A percentile compares a stretch with the other conserved stretches of the same genome.
Evolutionary conservation across 2,113 vertebrate species (phyloP).

Genomic region (Arvicanthis niloticus): DNA sequence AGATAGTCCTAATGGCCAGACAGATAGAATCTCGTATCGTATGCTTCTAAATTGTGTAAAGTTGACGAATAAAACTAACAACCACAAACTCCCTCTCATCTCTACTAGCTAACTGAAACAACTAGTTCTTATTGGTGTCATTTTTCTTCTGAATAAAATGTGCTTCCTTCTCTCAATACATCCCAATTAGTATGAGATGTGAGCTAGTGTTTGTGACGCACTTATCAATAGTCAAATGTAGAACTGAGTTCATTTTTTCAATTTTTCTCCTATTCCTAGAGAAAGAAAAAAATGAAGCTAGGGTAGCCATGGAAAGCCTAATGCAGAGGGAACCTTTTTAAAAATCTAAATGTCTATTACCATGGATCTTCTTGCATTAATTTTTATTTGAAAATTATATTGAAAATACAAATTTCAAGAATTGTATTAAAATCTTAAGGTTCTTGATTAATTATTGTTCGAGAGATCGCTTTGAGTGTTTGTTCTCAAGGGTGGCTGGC

Average conservation of each 20-base stretch:
- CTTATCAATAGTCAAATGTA: not conserved
- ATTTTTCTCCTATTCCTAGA: not conserved
- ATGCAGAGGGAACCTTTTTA: not conserved
- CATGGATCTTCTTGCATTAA: not conserved
- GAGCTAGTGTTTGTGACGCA: not conserved
- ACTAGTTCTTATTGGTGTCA: no score
- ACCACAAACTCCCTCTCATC: not conserved
- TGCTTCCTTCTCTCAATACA: fast-evolving
- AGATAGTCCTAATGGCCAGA: no score
- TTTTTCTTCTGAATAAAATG: not conserved
- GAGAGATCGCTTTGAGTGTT: not conserved
- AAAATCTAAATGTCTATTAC: not conserved
- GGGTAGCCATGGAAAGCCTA: not conserved
- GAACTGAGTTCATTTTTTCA: not conserved
- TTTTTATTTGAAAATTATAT: slow-evolving; percentile 8
- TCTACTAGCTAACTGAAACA: fast-evolving
- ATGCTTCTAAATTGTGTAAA: no score
- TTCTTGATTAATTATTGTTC: not conserved
- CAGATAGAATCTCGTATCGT: not conserved
- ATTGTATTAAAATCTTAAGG: not conserved
- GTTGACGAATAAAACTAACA: not conserved
- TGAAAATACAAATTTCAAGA: no score
- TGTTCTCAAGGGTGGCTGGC: not conserved
- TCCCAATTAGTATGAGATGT: no score
- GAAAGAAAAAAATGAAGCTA: not conserved